Percentiles rank a stretch among this genome's conserved stretches.
phyloP scores from a whole-genome alignment of 1,140 invertebrate genomes.

The Neomicropteryx cornuta region DNA sequence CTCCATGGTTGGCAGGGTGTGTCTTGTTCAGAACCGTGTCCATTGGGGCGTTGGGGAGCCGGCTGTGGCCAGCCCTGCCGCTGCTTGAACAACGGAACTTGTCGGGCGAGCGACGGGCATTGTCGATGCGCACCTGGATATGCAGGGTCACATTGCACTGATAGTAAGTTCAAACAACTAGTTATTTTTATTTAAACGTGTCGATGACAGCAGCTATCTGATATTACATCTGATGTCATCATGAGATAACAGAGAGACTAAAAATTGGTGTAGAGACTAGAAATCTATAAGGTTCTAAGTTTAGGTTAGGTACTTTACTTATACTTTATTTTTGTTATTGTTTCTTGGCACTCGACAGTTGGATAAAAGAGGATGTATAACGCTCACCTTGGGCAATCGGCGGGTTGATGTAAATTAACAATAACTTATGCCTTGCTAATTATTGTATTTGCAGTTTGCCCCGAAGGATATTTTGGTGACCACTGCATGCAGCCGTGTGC shows the following conservation, averaged over 20 bases:
- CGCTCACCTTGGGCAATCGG: not conserved
- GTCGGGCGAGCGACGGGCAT: constrained; percentile 68
- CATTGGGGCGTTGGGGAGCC: constrained; percentile 69
- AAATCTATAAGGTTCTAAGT: no score
- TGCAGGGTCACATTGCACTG: constrained; percentile 67
- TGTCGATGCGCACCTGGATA: constrained; percentile 71
- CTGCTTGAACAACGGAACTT: constrained; percentile 69
- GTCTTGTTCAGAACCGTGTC: constrained; percentile 70
- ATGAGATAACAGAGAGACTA: no score
- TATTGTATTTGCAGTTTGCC: constrained; percentile 57
- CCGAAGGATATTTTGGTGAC: constrained; percentile 80
- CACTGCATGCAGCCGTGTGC: constrained; percentile 75
- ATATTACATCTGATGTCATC: no score
- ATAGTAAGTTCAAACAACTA: constrained; percentile 45
- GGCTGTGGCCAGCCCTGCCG: constrained; percentile 79
- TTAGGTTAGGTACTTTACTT: no score
- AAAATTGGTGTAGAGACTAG: no score
- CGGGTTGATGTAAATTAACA: not conserved
- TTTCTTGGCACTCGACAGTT: not conserved
- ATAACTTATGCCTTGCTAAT: constrained; percentile 1
- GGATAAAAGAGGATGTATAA: not conserved
- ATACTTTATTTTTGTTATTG: constrained; percentile 4
- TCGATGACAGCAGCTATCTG: no score
- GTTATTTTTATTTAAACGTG: no score
- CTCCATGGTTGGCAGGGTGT: constrained; percentile 72